Evolutionary conservation across 2,797 vertebrate genomes (phyloP).

Genomic region (Hippopotamyrus pictus): DNA sequence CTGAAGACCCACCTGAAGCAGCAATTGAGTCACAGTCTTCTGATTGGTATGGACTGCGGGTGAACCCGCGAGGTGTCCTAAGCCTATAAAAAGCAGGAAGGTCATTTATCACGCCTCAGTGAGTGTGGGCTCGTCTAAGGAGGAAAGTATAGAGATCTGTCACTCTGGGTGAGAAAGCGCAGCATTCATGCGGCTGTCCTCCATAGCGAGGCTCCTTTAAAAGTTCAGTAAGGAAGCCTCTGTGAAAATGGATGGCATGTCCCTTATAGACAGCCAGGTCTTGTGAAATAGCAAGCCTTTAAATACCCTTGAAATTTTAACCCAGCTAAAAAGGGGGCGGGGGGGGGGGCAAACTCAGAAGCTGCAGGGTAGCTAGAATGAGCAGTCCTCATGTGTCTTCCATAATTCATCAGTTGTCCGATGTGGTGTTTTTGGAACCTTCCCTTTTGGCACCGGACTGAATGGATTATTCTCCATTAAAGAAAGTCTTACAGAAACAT

Average conservation of each 20-base stretch:
- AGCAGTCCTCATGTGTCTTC: conserved; percentile 26
- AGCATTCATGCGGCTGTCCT: background rate
- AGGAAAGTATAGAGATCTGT: background rate
- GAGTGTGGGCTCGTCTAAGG: background rate
- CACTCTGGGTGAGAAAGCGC: background rate
- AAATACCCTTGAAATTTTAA: conserved; percentile 25
- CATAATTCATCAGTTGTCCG: conserved; percentile 17
- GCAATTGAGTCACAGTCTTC: conserved; percentile 6
- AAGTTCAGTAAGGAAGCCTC: conserved; percentile 19
- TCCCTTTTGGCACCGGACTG: background rate
- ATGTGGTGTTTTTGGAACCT: background rate
- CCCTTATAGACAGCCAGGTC: conserved; percentile 23
- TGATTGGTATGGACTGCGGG: conserved; percentile 7
- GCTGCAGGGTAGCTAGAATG: conserved; percentile 28
- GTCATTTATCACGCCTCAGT: conserved; percentile 9
- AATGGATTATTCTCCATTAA: background rate
- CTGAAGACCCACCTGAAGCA: conserved; percentile 24
- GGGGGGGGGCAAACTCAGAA: conserved; percentile 21
- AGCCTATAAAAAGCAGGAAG: conserved; percentile 16
- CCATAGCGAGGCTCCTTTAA: background rate
- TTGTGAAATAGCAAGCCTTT: conserved; percentile 25
- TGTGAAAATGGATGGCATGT: conserved; percentile 28
- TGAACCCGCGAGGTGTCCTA: background rate
- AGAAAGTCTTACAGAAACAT: background rate
- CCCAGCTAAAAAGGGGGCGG: conserved; percentile 25